phyloP scores from a whole-genome alignment of 2,797 vertebrate species.

The Anniella stebbinsi region DNA sequence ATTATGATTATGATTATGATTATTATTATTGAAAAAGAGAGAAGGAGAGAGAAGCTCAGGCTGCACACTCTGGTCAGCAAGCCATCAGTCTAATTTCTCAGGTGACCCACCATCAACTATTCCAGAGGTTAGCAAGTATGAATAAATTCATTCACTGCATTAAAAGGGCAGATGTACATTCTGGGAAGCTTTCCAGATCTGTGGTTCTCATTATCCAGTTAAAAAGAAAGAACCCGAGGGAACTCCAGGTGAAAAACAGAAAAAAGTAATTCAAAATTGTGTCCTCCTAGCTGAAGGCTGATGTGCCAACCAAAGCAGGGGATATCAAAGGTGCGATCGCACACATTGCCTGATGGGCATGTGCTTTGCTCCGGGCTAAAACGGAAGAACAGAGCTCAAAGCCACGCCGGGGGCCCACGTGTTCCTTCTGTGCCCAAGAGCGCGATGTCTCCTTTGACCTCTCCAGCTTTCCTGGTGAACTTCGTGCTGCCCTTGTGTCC shows the following conservation, averaged over 20 bases:
- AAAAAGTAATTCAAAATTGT: background rate
- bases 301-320: background rate
- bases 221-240: background rate
- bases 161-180: background rate
- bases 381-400: background rate
- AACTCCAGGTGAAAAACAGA: no score
- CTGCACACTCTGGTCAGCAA: background rate
- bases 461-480: background rate
- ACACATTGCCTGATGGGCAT: background rate
- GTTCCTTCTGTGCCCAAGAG: background rate
- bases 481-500: background rate
- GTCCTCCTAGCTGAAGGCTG: no score
- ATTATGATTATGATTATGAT: no score
- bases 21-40: no score
- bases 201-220: background rate
- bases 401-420: background rate
- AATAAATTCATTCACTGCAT: slow-evolving; percentile 19
- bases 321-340: background rate
- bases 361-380: background rate
- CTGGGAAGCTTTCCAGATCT: slow-evolving; percentile 21
- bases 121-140: background rate
- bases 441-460: background rate
- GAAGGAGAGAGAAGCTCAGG: background rate
- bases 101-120: background rate
- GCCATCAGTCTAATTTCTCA: background rate